Evolutionary conservation across 2,797 vertebrate genomes (phyloP), one percentile per base, ranked within the genome.

Genomic region (Peromyscus nudipes): DNA sequence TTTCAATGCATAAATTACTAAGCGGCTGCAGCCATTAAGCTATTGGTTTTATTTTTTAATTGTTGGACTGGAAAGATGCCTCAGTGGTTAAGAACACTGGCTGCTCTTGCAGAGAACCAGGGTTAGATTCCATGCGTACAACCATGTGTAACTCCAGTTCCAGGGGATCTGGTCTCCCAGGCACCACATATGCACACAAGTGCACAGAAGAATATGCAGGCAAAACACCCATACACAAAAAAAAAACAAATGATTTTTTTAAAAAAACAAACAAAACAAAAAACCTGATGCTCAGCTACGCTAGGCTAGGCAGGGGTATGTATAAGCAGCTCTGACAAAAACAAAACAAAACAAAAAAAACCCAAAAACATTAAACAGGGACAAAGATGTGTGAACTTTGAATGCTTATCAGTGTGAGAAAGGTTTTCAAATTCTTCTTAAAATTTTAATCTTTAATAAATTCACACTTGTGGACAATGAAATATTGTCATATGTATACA

Each of bases 1-100:
- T 0, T 46, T 85, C 94, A 31, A 29, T 62, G 96, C 77, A 92
- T 95, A 95, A 57, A 94, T 67, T 52, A 29, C 57, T 86, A 93
- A 96, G 60, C 21, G 77, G 34, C 82, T 25, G 4, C 43, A 6
- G n/a, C 90, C 95, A 97, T 97, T 92, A 97, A 96, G 55, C 60
- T 60, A n/a, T 25, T 94, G 60, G 65, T 67, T 31, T 65, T 13
- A 16, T 55, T 55, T 55, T 55, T 55, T 4, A 55, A 55, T 14
- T 67, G 43, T 65, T 13, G 31, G 46, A 67, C 40, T 65, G 29
- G 40, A 69, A 5, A 52, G 64, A 52, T 49, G 31, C 29, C 19
- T 85, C 43, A 67, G 11, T 65, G 82, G 9, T 65, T 65, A 84
- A 84, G 62, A 84, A 84, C 62, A 13, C 40, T 65, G 81, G 29